A percentile compares a stretch with the other conserved stretches of the same genome.
Evolutionary conservation across 2,888 invertebrate genomes (phyloP).

Genomic region (Tolmerus cingulatus): DNA sequence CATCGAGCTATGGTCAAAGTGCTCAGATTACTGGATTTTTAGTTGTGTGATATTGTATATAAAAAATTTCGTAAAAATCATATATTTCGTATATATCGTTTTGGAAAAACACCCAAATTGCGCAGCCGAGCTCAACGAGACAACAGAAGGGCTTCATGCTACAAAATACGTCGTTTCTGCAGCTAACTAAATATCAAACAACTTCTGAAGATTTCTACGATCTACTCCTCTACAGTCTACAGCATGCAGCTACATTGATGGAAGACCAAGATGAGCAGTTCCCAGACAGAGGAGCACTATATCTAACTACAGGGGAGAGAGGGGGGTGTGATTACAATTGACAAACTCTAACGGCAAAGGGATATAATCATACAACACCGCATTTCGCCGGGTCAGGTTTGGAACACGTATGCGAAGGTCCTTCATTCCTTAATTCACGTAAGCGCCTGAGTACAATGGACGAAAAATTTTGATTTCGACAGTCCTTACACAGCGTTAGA

Average conservation of each 20-base stretch:
- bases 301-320: background rate
- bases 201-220: background rate
- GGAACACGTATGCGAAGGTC: conserved; percentile 39
- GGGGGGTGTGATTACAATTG: background rate
- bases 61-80: background rate
- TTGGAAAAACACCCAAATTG: background rate
- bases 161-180: background rate
- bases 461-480: background rate
- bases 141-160: background rate
- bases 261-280: background rate
- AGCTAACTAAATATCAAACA: background rate
- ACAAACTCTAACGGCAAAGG: background rate
- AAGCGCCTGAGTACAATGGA: conserved; percentile 49
- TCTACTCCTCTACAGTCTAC: background rate
- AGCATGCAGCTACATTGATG: conserved; percentile 1
- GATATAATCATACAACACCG: conserved; percentile 46
- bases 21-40: background rate
- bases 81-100: background rate
- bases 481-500: background rate
- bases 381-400: conserved; percentile 21
- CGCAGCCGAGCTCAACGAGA: background rate
- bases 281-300: background rate
- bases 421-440: conserved; percentile 45
- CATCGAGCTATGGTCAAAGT: too few species aligned
- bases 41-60: background rate